Evolutionary conservation across 2,888 invertebrate genomes (phyloP), one percentile per base, ranked within the genome.

Genomic region (Eremobia ochroleuca): DNA sequence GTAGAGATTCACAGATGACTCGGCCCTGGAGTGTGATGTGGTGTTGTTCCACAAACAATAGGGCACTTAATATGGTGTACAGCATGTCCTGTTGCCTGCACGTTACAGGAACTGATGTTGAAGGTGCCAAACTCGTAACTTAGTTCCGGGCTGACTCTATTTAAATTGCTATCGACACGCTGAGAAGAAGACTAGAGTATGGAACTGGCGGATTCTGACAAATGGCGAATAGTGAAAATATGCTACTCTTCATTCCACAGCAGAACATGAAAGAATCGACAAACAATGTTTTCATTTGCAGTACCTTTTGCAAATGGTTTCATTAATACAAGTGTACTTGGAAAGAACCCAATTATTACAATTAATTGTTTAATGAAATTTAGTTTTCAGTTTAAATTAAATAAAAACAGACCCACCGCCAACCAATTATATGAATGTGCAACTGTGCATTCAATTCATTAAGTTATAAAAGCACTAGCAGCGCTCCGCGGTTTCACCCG

Each of bases 251-350:
- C 4, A 37, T 49, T 78, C 28, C 4, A 43, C 28, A 43, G 9
- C 11, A 34, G 43, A 43, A 49, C 34, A 31, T 21, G n/a, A 58
- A 40, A 40, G 28, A 66, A 40, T 61, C 52, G 6, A 43, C 21
- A 49, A 58, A 15, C 6, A 15, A 9, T 49, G 31, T 1, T 79
- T 58, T n/a, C 18, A 59, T 78, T 76, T 31, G 4, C 2, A 15
- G 11, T 40, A 28, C 34, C 13, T 72, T 77, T 80, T 37, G 15
- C 21, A 43, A 80, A 71, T 52, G 25, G 18, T 71, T 73, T 21
- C 15, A n/a, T 46, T 46, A 28, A 31, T 72, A 34, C 18, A 28
- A 62, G 37, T 52, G 6, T 18, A 4, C n/a, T 81, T 55, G 18
- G 18, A 37, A 52, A 62, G 52, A 52, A 73, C 62, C 28, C 37